A percentile compares a stretch with the other conserved stretches of the same genome.
Evolutionary conservation across 1,140 invertebrate genomes (phyloP).

Genomic region (Chrysomallon squamiferum): DNA sequence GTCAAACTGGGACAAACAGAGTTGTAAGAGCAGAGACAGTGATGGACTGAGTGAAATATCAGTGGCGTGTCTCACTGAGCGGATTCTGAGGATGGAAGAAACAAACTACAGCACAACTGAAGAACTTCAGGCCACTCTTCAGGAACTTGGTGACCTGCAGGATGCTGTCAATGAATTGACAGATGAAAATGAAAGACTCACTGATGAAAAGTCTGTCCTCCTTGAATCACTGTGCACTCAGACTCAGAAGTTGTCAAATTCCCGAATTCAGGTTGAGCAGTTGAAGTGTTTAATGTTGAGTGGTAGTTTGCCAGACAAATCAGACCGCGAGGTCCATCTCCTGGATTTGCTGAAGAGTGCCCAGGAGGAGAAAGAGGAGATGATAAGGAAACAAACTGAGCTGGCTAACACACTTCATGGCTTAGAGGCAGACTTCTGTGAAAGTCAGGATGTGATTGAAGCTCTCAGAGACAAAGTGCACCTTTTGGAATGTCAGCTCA

Average conservation of each 20-base stretch:
- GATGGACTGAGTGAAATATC: constrained; percentile 83
- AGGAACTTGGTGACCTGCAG: constrained; percentile 87
- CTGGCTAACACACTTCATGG: constrained; percentile 72
- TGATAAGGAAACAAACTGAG: constrained; percentile 77
- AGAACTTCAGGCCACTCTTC: constrained; percentile 91
- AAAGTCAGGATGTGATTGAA: constrained; percentile 67
- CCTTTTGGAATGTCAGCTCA: constrained; percentile 74
- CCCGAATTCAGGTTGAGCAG: constrained; percentile 67
- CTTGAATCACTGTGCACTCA: constrained; percentile 90
- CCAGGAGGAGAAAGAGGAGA: constrained; percentile 67
- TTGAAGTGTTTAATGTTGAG: constrained; percentile 68
- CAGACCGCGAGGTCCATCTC: constrained; percentile 81
- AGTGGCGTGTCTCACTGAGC: constrained; percentile 89
- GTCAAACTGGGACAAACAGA: constrained; percentile 82
- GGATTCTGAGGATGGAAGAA: constrained; percentile 89
- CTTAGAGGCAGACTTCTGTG: constrained; percentile 60
- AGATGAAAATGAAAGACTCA: constrained; percentile 83
- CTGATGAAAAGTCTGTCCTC: constrained; percentile 86
- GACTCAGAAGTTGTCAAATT: constrained; percentile 87
- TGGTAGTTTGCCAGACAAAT: constrained; percentile 63
- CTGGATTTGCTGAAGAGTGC: constrained; percentile 84
- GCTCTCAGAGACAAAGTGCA: constrained; percentile 52
- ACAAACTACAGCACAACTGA: constrained; percentile 91
- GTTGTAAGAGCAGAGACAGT: constrained; percentile 70
- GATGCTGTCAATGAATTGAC: constrained; percentile 85